Base-by-base conservation (phyloP, 2,888 invertebrate species). In the Stomorhina lunata region DNA sequence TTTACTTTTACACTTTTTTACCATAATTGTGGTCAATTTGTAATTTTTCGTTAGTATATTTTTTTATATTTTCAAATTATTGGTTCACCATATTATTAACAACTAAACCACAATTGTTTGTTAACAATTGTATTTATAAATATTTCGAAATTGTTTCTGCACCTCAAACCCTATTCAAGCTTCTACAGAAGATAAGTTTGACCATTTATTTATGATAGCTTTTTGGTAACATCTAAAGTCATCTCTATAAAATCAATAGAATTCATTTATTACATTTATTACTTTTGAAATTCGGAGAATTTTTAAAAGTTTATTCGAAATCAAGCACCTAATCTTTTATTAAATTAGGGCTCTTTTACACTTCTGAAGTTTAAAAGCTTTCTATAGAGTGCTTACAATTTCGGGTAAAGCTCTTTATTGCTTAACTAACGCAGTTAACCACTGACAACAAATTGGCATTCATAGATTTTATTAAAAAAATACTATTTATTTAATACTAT, bases 81-180 rank as follows among this genome's bases (percentile, higher is more conserved):
- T 73, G 55, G 68, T 43, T 68, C 53, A 66, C 45, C 27, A n/a
- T 34, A 15, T 61, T 68, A 50, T 68, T 68, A 68, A 45, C 68
- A 73, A 80, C 80, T 80, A 80, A 80, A 73, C 68, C 68, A 61
- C 61, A 73, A 73, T 68, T 80, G 43, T 37, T 61, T 20, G 59
- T 17, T 20, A 73, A 45, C 73, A 55, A 73, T 68, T 20, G 73
- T 80, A 73, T 80, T 80, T 80, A 80, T 80, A 80, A 73, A 45
- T 68, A 7, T 80, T 53, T 68, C 7, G 25, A 25, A 32, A 27
- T 25, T 43, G 17, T 50, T 15, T 6, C 9, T 50, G 29, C 20
- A 32, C 45, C 45, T 43, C 4, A 45, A 17, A 29, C 10, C 27
- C 15, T n/a, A n/a, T n/a, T 65, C 6, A 61, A 4, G 37, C 34